A percentile compares a stretch with the other conserved stretches of the same genome.
phyloP scores from a whole-genome alignment of 1,140 invertebrate species.

The Cydia strobilella region DNA sequence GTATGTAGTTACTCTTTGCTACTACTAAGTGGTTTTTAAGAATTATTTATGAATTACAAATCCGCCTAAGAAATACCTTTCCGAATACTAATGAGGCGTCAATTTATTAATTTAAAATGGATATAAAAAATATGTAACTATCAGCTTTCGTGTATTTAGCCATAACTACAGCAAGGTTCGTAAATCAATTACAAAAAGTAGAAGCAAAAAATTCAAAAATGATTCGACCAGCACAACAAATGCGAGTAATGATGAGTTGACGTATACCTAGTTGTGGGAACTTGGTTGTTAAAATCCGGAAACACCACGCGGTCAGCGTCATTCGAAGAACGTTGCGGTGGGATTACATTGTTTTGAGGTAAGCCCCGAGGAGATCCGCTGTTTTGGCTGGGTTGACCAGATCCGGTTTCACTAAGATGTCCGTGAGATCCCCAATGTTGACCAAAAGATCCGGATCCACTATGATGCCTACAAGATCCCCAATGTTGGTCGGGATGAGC shows the following conservation, averaged over 20 bases:
- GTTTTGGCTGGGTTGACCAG: background rate
- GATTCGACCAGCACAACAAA: background rate
- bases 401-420: no score
- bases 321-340: background rate
- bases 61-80: background rate
- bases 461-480: background rate
- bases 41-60: background rate
- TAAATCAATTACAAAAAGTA: background rate
- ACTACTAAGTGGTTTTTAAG: background rate
- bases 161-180: background rate
- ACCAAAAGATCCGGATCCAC: background rate
- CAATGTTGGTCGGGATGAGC: background rate
- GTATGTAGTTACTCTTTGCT: background rate
- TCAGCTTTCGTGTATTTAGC: background rate
- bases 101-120: background rate
- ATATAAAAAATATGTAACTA: no score
- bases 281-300: background rate
- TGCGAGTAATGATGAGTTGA: background rate
- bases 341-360: background rate
- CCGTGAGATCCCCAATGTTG: background rate
- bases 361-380: background rate
- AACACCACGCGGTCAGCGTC: background rate
- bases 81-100: background rate
- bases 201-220: background rate
- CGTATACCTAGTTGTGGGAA: background rate